Evolutionary conservation across 2,888 invertebrate species (phyloP).

Genomic region (Tortricodes alternella): DNA sequence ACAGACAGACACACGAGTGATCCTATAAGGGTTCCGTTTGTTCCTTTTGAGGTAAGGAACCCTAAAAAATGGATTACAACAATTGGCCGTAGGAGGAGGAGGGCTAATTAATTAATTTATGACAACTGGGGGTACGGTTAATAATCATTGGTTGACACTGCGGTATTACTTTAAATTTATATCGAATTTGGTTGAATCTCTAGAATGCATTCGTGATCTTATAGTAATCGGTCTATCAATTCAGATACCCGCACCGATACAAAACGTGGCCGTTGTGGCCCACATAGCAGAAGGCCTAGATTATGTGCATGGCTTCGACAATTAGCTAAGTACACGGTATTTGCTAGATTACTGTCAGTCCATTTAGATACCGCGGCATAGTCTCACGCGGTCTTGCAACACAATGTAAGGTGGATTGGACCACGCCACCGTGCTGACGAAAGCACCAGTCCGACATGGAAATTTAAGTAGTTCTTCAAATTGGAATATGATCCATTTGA

Average conservation of each 20-base stretch:
- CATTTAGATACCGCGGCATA: slow-evolving; percentile 36
- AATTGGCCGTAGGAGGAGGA: too few relatives aligned
- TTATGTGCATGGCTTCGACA: slow-evolving; percentile 22
- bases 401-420: slow-evolving; percentile 40
- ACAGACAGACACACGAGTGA: too few relatives aligned
- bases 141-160: too few relatives aligned
- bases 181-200: not conserved
- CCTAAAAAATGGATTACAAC: too few relatives aligned
- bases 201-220: not conserved
- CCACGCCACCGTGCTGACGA: slow-evolving; percentile 24
- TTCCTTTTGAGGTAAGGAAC: too few relatives aligned
- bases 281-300: slow-evolving; percentile 10
- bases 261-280: slow-evolving; percentile 11
- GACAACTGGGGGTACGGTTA: too few relatives aligned
- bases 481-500: too few relatives aligned
- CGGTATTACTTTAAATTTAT: not conserved
- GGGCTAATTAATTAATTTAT: too few relatives aligned
- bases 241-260: not conserved
- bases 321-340: slow-evolving; percentile 26
- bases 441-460: slow-evolving; percentile 6
- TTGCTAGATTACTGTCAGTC: slow-evolving; percentile 30
- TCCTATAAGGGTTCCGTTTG: too few relatives aligned
- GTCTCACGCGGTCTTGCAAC: slow-evolving; percentile 45
- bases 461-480: too few relatives aligned
- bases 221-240: slow-evolving; percentile 5